Evolutionary conservation across 2,797 vertebrate genomes (phyloP).

Genomic region (Poeciliopsis infans): DNA sequence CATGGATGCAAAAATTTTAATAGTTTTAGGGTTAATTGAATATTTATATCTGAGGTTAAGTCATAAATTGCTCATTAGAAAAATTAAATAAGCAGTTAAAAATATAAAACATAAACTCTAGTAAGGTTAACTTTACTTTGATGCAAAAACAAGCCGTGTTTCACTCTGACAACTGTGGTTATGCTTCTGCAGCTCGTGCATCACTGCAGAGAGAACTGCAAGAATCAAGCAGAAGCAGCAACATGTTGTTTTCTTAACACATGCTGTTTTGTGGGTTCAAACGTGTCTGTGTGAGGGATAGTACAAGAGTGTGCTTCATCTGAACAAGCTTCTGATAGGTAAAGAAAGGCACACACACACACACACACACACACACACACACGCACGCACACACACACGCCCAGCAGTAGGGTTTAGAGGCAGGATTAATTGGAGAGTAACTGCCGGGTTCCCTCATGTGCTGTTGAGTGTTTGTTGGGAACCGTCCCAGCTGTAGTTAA

Average conservation of each 20-base stretch:
- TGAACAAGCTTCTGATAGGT: conserved; percentile 58
- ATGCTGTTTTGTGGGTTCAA: conserved; percentile 54
- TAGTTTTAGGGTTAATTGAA: not conserved
- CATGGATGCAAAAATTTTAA: not conserved
- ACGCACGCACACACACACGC: conserved; percentile 18
- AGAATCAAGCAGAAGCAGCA: conserved; percentile 59
- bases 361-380: not conserved
- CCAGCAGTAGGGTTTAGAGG: conserved; percentile 48
- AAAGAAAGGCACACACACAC: conserved; percentile 22
- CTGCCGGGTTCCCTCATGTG: conserved; percentile 64
- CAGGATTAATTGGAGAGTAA: conserved; percentile 73
- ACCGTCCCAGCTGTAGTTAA: conserved; percentile 67
- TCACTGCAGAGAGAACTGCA: conserved; percentile 58
- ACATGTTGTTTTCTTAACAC: conserved; percentile 68
- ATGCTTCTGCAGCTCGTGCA: conserved; percentile 28
- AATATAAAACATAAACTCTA: not conserved
- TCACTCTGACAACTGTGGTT: conserved; percentile 29
- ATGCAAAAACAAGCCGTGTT: conserved; percentile 14
- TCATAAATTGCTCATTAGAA: not conserved
- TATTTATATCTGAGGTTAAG: not conserved
- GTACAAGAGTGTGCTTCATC: conserved; percentile 53
- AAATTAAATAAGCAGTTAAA: not conserved
- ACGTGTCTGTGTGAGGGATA: conserved; percentile 41
- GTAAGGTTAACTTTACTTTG: not conserved
- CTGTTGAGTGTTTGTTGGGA: conserved; percentile 72